Evolutionary conservation across 1,140 invertebrate species (phyloP), one percentile per base, ranked within the genome.

Genomic region (Saccostrea echinata): DNA sequence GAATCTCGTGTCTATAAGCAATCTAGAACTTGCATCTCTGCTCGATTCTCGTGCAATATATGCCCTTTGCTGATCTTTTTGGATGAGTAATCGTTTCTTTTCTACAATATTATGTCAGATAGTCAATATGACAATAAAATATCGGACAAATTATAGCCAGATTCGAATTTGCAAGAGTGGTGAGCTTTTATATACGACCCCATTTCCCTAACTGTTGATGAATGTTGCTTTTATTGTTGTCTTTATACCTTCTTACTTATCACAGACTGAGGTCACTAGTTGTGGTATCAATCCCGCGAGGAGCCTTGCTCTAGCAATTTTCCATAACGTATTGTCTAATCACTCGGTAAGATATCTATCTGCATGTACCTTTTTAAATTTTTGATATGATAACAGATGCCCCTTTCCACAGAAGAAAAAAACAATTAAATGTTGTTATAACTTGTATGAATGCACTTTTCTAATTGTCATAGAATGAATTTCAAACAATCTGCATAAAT

Each of bases 241-340:
- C 52, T 6, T 6, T 52, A 52, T 83, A n/a, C n/a, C 18, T 53
- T 6, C 81, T n/a, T 43, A 86, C 64, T 64, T 68, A 82, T 83
- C 83, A 33, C 89, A 93, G 92, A 87, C 89, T 35, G 86, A 90
- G 16, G 91, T 89, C 61, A 92, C 92, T 11, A 91, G 90, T 2
- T 87, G 90, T 16, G 90, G 91, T 53, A 91, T 93, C 88, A 93
- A 93, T 71, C 92, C 92, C 21, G 92, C 92, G 16, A 83, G 92
- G 30, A 90, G 86, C 12, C 88, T 93, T 0, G 92, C 91, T 55
- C 92, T 92, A 27, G 92, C 92, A 51, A 84, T 92, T 30, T 96
- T 98, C 3, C 96, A 96, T 89, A 96, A 97, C 61, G 88, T 95
- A n/a, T 99, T 97, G 97, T 94, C 95, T 16, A 76, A 90, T 30